Evolutionary conservation across 2,797 vertebrate genomes (phyloP), one percentile per base, ranked within the genome.

Genomic region (Iguana delicatissima): DNA sequence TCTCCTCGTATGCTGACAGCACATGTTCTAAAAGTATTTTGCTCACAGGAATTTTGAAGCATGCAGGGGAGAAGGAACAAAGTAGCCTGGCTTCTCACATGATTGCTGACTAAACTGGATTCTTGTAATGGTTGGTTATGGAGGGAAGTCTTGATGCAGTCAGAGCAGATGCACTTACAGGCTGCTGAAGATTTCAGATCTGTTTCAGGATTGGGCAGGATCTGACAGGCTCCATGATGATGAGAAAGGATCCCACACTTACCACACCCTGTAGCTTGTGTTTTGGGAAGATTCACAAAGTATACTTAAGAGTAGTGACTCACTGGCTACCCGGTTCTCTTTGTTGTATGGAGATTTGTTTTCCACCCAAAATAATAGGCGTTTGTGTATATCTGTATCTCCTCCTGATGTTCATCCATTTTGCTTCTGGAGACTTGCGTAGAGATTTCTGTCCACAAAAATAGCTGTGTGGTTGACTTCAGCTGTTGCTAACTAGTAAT

Each of bases 331-430:
- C 4, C 12, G 13, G 26, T 89, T 94, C 64, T 84, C 0, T 0
- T 13, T 50, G 76, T 89, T 83, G 80, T n/a, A 84, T 81, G 50
- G 82, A 92, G 72, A 50, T 52, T 42, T 84, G 2, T 1, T 92
- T 16, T 6, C 74, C 24, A 50, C 29, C 69, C 77, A 50, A 35
- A 80, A 85, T 85, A 89, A 46, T 62, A 80, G 73, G 13, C 73
- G 42, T 55, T 76, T 57, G 26, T 69, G 50, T 29, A 86, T 89
- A 29, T 73, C 35, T 74, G 18, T 52, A 38, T 76, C 29, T 77
- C 18, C 35, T 83, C 24, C 42, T 55, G 13, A 81, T 72, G 38
- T 46, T 55, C n/a, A 83, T 91, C 57, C n/a, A 26, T 32, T 81
- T 46, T 69, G 62, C 32, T 84, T 26, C 35, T 86, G 26, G 26